phyloP scores from a whole-genome alignment of 2,888 invertebrate genomes.

The Drosophila tripunctata region DNA sequence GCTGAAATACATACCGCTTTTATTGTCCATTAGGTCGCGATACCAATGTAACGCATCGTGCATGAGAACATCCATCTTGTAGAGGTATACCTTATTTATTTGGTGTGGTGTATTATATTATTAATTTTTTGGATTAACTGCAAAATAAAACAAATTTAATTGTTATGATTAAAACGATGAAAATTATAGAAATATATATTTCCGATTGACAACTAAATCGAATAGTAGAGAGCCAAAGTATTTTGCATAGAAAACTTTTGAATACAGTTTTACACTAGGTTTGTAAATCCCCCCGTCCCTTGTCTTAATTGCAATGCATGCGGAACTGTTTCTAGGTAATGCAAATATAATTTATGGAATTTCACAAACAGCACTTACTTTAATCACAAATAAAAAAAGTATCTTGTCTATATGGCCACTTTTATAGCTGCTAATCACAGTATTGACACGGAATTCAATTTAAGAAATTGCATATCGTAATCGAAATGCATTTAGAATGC shows the following conservation, averaged over 20 bases:
- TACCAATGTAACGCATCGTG: slow-evolving; percentile 86
- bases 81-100: slow-evolving; percentile 13
- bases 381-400: slow-evolving; percentile 30
- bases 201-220: background rate
- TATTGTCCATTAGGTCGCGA: slow-evolving; percentile 89
- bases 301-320: slow-evolving; percentile 25
- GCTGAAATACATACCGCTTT: slow-evolving; percentile 86
- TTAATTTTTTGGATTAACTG: background rate
- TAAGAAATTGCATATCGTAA: slow-evolving; percentile 18
- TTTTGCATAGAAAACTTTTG: no score
- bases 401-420: background rate
- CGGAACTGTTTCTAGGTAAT: background rate
- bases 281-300: background rate
- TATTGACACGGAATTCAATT: slow-evolving; percentile 25
- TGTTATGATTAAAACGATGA: no score
- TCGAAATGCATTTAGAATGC: slow-evolving; percentile 28
- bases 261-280: no score
- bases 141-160: background rate
- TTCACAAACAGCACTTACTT: slow-evolving; percentile 29
- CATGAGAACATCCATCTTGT: slow-evolving; percentile 80
- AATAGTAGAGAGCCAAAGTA: background rate
- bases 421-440: slow-evolving; percentile 8
- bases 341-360: slow-evolving; percentile 28
- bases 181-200: no score
- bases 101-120: background rate